These are phyloP conservation scores for Gambusia yucatana DNA, from an alignment of 2,797 vertebrate genomes.

Conservation along the genomic window DNA sequence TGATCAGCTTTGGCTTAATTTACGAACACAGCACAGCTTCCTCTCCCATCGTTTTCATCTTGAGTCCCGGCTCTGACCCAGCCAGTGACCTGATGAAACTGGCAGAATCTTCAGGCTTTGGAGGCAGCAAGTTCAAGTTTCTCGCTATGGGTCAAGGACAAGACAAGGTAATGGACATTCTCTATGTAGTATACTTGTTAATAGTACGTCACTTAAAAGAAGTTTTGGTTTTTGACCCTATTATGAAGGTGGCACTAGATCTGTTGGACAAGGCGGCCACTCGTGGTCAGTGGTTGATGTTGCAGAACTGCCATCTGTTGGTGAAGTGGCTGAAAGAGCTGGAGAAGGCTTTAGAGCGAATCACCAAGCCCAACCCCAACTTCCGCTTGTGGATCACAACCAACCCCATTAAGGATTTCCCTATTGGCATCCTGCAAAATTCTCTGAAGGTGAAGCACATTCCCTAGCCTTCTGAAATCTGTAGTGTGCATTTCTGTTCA, in stretches of 20 bases:
- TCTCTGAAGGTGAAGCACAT: conserved; percentile 87
- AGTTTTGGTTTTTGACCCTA: conserved; percentile 5
- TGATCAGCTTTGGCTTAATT: conserved; percentile 92
- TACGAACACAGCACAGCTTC: conserved; percentile 91
- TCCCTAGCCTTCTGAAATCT: not conserved
- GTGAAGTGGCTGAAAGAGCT: conserved; percentile 92
- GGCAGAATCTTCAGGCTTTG: conserved; percentile 88
- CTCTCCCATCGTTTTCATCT: conserved; percentile 94
- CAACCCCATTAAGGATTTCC: conserved; percentile 91
- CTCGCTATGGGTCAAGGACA: conserved; percentile 99
- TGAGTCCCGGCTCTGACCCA: conserved; percentile 95
- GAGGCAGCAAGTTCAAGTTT: conserved; percentile 88
- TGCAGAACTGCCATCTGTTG: conserved; percentile 97
- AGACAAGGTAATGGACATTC: conserved; percentile 85
- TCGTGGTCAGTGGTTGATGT: conserved; percentile 92
- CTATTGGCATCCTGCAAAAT: conserved; percentile 93
- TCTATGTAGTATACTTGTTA: not conserved
- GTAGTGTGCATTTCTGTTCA: not conserved
- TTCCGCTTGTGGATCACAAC: conserved; percentile 98
- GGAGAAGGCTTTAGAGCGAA: conserved; percentile 91
- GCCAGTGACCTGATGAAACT: conserved; percentile 92
- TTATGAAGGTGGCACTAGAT: conserved; percentile 88
- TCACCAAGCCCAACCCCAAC: conserved; percentile 88
- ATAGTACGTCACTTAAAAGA: not conserved
- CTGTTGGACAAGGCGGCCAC: conserved; percentile 85